Evolutionary conservation across 2,113 vertebrate species (phyloP), one percentile per base, ranked within the genome.

Genomic region (Tychaedon coryphoeus): DNA sequence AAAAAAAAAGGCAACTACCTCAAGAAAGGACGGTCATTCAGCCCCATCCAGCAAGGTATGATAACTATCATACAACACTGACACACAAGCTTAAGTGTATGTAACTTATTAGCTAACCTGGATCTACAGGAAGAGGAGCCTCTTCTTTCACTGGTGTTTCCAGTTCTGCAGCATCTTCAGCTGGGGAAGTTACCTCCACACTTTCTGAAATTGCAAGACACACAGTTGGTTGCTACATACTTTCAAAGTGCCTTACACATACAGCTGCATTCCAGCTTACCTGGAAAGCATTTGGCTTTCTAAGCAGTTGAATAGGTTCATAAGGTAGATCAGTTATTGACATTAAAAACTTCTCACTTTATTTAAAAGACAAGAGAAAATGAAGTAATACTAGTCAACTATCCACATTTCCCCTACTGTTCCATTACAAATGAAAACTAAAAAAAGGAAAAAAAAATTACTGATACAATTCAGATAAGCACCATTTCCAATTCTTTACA

Each of bases 121-220:
- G 94, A 87, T 98, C 98, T 48, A 60, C 91, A 19, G 95, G 88
- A 45, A 98, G 95, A 16, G 85, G 62, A 36, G 79, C 78, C 47
- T 97, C 98, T 69, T 98, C 98, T 94, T 98, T 98, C 57, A 97
- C 97, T 48, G 95, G 94, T 83, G 77, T 31, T 93, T 96, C 96
- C 18, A 98, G 98, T 92, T 99, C 98, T 29, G 96, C 96, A 31
- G 96, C 96, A 67, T 98, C 98, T 25, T 98, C 97, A 16, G 96
- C 65, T 20, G 98, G 95, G 6, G 98, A 97, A 24, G 97, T 97
- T 11, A 98, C 96, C 87, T 98, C 99, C 25, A 98, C 80, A 75
- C 98, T 98, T 98, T 98, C 97, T 90, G 92, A 75, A 88, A 97
- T 57, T 95, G 75, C 61, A 92, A 94, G 60, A 62, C 70, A 80